These are phyloP conservation scores for Limanda limanda DNA, from an alignment of 2,113 vertebrate genomes.

Conservation along the genomic window DNA sequence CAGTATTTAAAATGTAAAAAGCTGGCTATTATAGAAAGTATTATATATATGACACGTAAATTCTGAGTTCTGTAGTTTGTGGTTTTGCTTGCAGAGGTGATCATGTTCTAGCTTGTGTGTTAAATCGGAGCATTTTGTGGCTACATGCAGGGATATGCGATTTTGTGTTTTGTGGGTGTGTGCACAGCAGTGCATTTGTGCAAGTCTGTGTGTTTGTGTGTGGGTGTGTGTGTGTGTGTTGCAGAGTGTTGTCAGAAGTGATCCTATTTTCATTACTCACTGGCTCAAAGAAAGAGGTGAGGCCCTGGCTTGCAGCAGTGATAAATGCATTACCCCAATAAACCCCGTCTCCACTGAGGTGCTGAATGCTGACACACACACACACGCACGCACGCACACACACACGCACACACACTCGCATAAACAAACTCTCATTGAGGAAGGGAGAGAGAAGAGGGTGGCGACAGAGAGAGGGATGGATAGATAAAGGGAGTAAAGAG, in stretches of 20 bases:
- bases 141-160: slow-evolving; percentile 24
- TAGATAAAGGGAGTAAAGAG: slow-evolving; percentile 72
- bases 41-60: too few relatives aligned
- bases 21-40: too few relatives aligned
- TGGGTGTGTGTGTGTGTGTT: slow-evolving; percentile 32
- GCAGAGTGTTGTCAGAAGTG: slow-evolving; percentile 80
- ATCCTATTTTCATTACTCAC: slow-evolving; percentile 86
- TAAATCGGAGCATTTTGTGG: slow-evolving; percentile 49
- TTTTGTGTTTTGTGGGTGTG: slow-evolving; percentile 4
- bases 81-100: too few relatives aligned
- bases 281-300: slow-evolving; percentile 81
- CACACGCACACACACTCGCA: slow-evolving; percentile 17
- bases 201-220: slow-evolving; percentile 37
- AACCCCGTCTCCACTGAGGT: slow-evolving; percentile 76
- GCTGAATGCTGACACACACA: slow-evolving; percentile 74
- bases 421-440: slow-evolving; percentile 28
- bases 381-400: slow-evolving; percentile 37
- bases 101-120: slow-evolving; percentile 1
- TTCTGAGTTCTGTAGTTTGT: too few relatives aligned
- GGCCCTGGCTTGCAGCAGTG: slow-evolving; percentile 76
- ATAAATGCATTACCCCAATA: slow-evolving; percentile 83
- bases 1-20: too few relatives aligned
- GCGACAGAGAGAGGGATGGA: slow-evolving; percentile 59
- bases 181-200: slow-evolving; percentile 40
- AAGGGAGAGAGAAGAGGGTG: slow-evolving; percentile 42